Evolutionary conservation across 1,140 invertebrate species (phyloP).

Genomic region (Pseudoatta argentina): DNA sequence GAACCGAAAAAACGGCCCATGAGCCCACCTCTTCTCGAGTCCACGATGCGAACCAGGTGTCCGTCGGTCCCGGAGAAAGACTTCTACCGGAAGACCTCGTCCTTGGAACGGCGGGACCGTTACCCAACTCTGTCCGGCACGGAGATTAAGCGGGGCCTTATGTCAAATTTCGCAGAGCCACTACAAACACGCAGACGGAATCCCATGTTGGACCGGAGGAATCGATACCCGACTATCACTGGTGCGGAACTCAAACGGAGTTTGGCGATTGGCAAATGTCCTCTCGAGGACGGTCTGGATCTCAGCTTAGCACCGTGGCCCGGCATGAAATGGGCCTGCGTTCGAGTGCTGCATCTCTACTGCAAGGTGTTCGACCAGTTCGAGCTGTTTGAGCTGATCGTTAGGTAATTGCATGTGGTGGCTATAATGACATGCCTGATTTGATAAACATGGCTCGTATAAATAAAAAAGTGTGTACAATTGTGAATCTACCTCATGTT

Average conservation of each 20-base stretch:
- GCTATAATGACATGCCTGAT: neutral
- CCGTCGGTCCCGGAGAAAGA: conserved; percentile 83
- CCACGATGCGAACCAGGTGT: conserved; percentile 76
- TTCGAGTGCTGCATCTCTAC: conserved; percentile 93
- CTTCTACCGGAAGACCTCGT: conserved; percentile 80
- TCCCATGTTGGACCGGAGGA: conserved; percentile 75
- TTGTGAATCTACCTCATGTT: neutral
- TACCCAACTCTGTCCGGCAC: conserved; percentile 83
- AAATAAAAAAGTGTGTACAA: neutral
- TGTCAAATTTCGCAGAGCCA: conserved; percentile 32
- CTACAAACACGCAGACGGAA: conserved; percentile 60
- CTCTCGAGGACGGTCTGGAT: conserved; percentile 84
- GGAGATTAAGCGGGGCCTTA: conserved; percentile 81
- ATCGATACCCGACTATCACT: conserved; percentile 83
- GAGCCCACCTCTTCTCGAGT: conserved; percentile 75
- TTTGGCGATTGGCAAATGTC: conserved; percentile 82
- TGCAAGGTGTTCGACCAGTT: conserved; percentile 94
- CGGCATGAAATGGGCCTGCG: conserved; percentile 92
- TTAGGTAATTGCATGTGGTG: conserved; percentile 89
- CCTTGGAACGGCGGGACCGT: conserved; percentile 81
- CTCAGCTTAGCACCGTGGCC: conserved; percentile 89
- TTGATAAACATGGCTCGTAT: neutral
- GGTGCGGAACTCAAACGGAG: conserved; percentile 81
- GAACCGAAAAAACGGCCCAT: conserved; percentile 82
- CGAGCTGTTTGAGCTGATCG: conserved; percentile 92